Percentiles rank a stretch among this genome's conserved stretches.
These are phyloP conservation scores for Talpa occidentalis DNA, from an alignment of 2,113 vertebrate species.

Conservation along the genomic window DNA sequence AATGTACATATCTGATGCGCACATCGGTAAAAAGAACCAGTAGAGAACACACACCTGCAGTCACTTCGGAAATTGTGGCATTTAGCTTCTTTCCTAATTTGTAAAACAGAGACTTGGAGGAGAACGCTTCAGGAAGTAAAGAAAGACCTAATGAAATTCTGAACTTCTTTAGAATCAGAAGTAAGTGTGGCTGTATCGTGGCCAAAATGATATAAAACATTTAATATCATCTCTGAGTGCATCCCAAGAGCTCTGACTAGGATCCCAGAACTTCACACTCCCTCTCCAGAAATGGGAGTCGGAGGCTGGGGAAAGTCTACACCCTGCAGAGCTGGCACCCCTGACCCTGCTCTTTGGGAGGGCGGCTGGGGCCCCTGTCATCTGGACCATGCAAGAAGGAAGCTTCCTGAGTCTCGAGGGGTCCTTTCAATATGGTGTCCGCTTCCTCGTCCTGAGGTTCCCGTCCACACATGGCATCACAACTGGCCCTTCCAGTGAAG, in stretches of 20 bases:
- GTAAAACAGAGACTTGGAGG: not conserved
- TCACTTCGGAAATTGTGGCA: not conserved
- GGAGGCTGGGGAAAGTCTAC: not conserved
- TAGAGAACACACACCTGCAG: slow-evolving; percentile 38
- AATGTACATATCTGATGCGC: slow-evolving; percentile 26
- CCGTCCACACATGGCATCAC: not conserved
- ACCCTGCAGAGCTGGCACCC: not conserved
- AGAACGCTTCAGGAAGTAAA: not conserved
- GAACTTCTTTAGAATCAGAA: slow-evolving; percentile 32
- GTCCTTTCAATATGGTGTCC: not conserved
- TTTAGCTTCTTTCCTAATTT: slow-evolving; percentile 2
- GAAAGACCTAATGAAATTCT: slow-evolving; percentile 46
- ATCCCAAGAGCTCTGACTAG: slow-evolving; percentile 53
- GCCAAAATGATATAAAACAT: slow-evolving; percentile 73
- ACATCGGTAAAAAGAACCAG: slow-evolving; percentile 35
- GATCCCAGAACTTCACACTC: slow-evolving; percentile 61
- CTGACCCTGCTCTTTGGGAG: not conserved
- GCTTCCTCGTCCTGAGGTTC: not conserved
- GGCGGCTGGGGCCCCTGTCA: too few relatives aligned
- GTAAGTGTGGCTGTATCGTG: slow-evolving; percentile 30
- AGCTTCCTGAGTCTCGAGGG: not conserved
- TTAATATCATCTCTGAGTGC: slow-evolving; percentile 65
- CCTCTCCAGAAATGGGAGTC: slow-evolving; percentile 45
- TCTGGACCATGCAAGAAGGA: not conserved
- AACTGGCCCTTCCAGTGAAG: not conserved